Evolutionary conservation across 2,888 invertebrate genomes (phyloP), one percentile per base, ranked within the genome.

Genomic region (Tetragonisca angustula): DNA sequence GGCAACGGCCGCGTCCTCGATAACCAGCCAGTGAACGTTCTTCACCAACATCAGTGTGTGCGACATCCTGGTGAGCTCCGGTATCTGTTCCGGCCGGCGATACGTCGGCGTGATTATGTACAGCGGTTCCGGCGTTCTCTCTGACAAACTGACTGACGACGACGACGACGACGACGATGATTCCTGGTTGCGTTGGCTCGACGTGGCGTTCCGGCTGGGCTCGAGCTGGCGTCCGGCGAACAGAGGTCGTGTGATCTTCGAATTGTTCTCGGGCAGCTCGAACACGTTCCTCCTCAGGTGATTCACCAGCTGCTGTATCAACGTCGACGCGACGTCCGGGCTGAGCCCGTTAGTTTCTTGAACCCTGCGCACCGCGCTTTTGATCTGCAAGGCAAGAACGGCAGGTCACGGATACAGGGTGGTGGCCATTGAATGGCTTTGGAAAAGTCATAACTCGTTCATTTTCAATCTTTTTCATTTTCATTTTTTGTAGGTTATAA

Each of bases 21-120:
- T 96, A 54, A 97, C 96, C 87, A 97, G 95, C 97, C 97, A 97
- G 89, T 96, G 95, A 61, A 97, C 92, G 92, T 96, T 96, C 79
- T 95, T 95, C 36, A 97, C 95, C 92, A 96, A 96, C 94, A 96
- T 96, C 70, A 97, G 94, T 0, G 97, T 97, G 88, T 97, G 96
- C 2, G 96, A 96, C 86, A 97, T 94, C 85, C 97, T 95, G 59
- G 97, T 98, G 81, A 98, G 94, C 93, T 98, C 98, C 13, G 98
- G 97, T 91, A 97, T 95, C 94, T 98, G 98, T 92, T 97, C 97
- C 56, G 97, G 96, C 89, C 97, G 95, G 86, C 96, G 95, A 93
- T 97, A 97, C 59, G 97, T 97, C 83, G 97, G 97, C 81, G 97
- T 97, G 81, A 97, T 96, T 88, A 96, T 95, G 91, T 96, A 96